These are phyloP conservation scores for Premnoplex brunnescens DNA, from an alignment of 2,797 vertebrate species.

Conservation along the genomic window DNA sequence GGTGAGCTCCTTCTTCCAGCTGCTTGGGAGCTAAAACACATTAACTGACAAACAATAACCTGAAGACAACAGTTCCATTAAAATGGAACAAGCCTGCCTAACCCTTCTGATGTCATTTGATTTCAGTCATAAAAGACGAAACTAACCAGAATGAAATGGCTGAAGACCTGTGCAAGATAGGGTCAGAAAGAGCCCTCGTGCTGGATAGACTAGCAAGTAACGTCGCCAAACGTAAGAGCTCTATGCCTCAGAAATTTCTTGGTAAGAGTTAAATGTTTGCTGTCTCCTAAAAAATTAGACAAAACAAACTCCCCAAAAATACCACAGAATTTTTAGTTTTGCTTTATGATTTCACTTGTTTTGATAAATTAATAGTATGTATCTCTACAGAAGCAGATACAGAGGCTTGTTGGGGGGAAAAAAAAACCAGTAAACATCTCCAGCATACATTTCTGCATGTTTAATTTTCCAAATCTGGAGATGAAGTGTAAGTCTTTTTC, in stretches of 20 bases:
- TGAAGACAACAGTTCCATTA: slow-evolving; percentile 62
- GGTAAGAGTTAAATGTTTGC: slow-evolving; percentile 95
- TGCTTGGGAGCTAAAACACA: background rate
- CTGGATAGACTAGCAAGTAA: slow-evolving; percentile 99
- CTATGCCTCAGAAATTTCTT: slow-evolving; percentile 99
- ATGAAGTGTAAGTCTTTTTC: background rate
- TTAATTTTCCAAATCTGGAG: background rate
- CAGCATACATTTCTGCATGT: background rate
- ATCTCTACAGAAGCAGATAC: background rate
- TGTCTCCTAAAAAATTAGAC: slow-evolving; percentile 78
- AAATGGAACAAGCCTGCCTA: slow-evolving; percentile 56
- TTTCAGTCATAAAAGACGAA: slow-evolving; percentile 98
- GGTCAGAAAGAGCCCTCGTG: slow-evolving; percentile 96
- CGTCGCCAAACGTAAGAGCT: slow-evolving; percentile 99
- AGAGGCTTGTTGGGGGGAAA: background rate
- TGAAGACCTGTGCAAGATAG: slow-evolving; percentile 97
- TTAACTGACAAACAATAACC: slow-evolving; percentile 13
- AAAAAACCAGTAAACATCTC: background rate
- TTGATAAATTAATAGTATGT: background rate
- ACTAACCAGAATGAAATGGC: slow-evolving; percentile 96
- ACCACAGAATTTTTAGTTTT: slow-evolving; percentile 1
- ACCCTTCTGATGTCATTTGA: slow-evolving; percentile 75
- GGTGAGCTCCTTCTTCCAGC: background rate
- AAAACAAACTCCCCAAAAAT: background rate
- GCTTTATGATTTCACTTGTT: background rate